Percentiles rank a stretch among this genome's conserved stretches.
phyloP scores from a whole-genome alignment of 2,113 vertebrate species.

The Menidia beryllina region DNA sequence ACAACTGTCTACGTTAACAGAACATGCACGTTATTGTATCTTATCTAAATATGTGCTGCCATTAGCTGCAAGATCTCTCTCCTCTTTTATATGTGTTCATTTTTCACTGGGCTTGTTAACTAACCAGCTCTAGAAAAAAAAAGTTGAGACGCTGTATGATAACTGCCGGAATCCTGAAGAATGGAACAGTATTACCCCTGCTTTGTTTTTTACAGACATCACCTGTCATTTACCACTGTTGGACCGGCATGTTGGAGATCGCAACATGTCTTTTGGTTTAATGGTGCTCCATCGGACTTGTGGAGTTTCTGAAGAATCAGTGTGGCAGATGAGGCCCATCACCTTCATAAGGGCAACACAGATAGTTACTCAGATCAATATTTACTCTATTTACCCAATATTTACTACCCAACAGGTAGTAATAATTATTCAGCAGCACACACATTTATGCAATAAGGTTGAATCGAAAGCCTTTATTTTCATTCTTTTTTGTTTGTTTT shows the following conservation, averaged over 20 bases:
- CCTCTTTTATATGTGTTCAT: neutral
- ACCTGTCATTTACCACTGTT: neutral
- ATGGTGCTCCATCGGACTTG: too few species aligned
- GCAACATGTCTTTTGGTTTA: neutral
- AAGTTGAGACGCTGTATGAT: too few species aligned
- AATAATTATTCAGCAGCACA: too few species aligned
- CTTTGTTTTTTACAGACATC: neutral
- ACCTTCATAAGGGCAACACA: neutral
- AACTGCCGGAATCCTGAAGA: too few species aligned
- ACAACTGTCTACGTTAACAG: neutral
- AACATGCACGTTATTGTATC: too few species aligned
- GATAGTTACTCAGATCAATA: too few species aligned
- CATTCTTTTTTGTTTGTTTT: too few species aligned
- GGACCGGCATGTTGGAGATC: neutral
- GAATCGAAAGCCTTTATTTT: too few species aligned
- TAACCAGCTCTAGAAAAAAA: neutral
- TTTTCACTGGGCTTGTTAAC: neutral
- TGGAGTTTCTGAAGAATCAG: neutral
- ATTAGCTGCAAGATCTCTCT: neutral
- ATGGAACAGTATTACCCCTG: too few species aligned
- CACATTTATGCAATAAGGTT: too few species aligned
- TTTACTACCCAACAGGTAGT: too few species aligned
- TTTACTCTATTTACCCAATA: too few species aligned
- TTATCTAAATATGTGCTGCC: neutral
- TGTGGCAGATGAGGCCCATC: neutral